These are phyloP conservation scores for Typhlichthys eigenmanni DNA, from an alignment of 2,797 vertebrate genomes.

Conservation along the genomic window DNA sequence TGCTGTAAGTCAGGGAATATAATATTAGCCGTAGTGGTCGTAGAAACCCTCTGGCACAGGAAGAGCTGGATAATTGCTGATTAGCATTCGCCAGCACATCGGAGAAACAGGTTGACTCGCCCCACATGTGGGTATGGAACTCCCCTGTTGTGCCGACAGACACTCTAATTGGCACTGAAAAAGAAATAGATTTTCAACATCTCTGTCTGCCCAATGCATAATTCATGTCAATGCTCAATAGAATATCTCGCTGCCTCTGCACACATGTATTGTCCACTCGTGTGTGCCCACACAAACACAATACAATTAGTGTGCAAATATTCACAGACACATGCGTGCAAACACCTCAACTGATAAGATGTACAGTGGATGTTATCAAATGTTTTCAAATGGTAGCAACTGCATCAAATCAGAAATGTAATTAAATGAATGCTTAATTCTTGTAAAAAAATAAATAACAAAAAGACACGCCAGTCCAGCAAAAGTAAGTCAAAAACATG, in stretches of 20 bases:
- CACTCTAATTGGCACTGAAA: constrained; percentile 71
- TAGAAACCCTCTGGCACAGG: constrained; percentile 40
- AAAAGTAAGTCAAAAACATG: too few relatives aligned
- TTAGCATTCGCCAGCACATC: constrained; percentile 62
- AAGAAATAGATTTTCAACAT: constrained; percentile 72
- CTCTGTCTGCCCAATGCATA: constrained; percentile 63
- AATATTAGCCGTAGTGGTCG: constrained; percentile 37
- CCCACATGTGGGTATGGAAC: constrained; percentile 47
- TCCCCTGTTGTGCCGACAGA: constrained; percentile 66
- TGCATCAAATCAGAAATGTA: constrained; percentile 1
- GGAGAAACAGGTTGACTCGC: constrained; percentile 61
- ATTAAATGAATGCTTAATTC: constrained; percentile 3
- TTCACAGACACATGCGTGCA: not conserved
- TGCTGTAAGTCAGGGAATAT: constrained; percentile 36
- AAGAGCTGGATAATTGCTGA: constrained; percentile 69
- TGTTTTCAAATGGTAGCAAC: constrained; percentile 2
- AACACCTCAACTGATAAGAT: constrained; percentile 8
- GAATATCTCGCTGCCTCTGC: constrained; percentile 54
- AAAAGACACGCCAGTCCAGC: constrained; percentile 16
- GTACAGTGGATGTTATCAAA: not conserved
- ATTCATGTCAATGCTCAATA: constrained; percentile 68
- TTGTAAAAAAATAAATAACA: not conserved
- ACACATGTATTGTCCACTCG: constrained; percentile 16
- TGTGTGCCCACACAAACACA: constrained; percentile 1
- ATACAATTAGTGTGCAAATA: not conserved